Base-by-base conservation (phyloP, 1,140 invertebrate species). In the Ceratina australensis region DNA sequence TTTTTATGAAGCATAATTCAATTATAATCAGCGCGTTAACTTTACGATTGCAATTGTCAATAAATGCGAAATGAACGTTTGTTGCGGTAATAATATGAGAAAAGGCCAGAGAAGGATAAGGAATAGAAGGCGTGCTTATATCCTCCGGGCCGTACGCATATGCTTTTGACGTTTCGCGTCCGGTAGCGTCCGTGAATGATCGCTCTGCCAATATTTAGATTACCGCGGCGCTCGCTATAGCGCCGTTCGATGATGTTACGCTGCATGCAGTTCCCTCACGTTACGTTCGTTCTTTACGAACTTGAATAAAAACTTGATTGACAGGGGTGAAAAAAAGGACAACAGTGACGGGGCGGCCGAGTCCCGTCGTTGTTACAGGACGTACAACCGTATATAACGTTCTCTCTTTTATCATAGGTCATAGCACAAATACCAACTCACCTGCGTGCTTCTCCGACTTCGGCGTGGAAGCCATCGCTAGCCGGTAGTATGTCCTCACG, bases 361-460 rank as follows among this genome's bases (percentile, higher is more conserved):
- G 76, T 57, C 18, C 16, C 47, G 28, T 28, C 50, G 52, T 78
- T 72, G 76, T 63, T 47, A 72, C n/a, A 3, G 59, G 56, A 49
- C 69, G 49, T 72, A 42, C 33, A 16, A 54, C 52, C 68, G 50
- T 65, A 50, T 50, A 71, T 42, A 42, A 42, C 77, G 47, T 63
- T 79, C 66, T 57, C 66, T 57, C 72, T 74, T 67, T 75, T 60
- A 60, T 71, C 71, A 26, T 69, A 49, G 64, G 61, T 75, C 78
- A 80, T 67, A 76, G 82, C 33, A 79, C 50, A 73, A 66, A 47
- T 52, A 67, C 33, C 72, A 42, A 88, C 89, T 90, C 74, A 91
- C 90, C 90, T 89, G 86, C 80, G 65, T 90, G 90, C 85, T 92
- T 92, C 78, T 92, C 91, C 84, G 90, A 85, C 86, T 90, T 92